Percentiles rank a stretch among this genome's conserved stretches.
Conservation (phyloP, 2,113 vertebrate species). For the Salvelinus fontinalis region DNA sequence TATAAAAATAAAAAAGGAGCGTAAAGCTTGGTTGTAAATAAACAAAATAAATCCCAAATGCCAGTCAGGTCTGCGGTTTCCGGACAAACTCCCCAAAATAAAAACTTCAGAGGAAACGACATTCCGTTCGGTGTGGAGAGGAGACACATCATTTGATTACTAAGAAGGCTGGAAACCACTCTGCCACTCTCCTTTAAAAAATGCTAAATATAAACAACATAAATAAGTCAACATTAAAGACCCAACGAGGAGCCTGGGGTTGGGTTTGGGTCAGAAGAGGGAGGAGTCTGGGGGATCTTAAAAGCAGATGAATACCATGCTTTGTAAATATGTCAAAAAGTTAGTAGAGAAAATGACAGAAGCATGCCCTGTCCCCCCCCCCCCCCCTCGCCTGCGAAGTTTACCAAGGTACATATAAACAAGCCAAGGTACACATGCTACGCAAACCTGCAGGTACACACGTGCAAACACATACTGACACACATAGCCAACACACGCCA, state of each 20-base stretch:
- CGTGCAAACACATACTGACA: conserved; percentile 11
- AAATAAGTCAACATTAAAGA: conserved; percentile 62
- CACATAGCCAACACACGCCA: conserved; percentile 9
- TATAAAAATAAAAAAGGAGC: background rate
- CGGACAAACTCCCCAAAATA: conserved; percentile 32
- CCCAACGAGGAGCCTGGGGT: conserved; percentile 33
- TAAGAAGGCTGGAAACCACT: conserved; percentile 37
- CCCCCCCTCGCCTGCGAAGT: conserved; percentile 51
- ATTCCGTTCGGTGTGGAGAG: conserved; percentile 15
- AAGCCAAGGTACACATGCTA: conserved; percentile 58
- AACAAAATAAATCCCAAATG: background rate
- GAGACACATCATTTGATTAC: conserved; percentile 47
- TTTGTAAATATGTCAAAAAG: conserved; percentile 67
- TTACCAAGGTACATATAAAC: conserved; percentile 57
- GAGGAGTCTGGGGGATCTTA: conserved; percentile 30
- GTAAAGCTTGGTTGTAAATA: conserved; percentile 2
- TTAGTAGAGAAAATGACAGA: conserved; percentile 72
- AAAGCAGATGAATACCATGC: conserved; percentile 67
- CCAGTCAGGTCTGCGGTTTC: conserved; percentile 2
- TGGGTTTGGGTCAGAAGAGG: conserved; percentile 63
- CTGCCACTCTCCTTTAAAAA: conserved; percentile 49
- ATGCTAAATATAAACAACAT: conserved; percentile 68
- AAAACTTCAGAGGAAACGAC: conserved; percentile 37
- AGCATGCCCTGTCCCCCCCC: conserved; percentile 48
- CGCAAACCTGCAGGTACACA: conserved; percentile 10